Conservation (phyloP, 2,888 invertebrate species). For the Neoscelio sp. region DNA sequence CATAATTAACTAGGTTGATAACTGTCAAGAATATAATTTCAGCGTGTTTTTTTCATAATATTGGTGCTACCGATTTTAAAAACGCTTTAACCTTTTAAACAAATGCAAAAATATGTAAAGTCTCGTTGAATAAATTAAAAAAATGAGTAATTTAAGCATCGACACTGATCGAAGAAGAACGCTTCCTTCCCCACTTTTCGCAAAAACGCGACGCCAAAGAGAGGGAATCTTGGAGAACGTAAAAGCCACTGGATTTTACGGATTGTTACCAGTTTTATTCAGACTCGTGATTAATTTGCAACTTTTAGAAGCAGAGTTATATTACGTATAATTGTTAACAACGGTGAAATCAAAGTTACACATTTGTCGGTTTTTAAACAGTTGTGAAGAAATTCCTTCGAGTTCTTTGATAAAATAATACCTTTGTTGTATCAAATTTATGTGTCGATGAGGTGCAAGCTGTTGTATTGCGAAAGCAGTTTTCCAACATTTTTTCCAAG, state of each 20-base stretch:
- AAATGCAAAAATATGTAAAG: background rate
- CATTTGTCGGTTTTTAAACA: no score
- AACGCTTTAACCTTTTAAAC: no score
- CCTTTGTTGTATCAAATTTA: constrained; percentile 68
- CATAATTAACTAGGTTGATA: background rate
- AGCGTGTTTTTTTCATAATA: background rate
- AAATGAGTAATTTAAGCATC: constrained; percentile 25
- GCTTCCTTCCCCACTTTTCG: constrained; percentile 42
- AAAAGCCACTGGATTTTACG: constrained; percentile 73
- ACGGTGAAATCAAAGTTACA: no score
- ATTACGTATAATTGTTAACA: no score
- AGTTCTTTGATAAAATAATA: constrained; percentile 50
- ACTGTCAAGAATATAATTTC: constrained; percentile 13
- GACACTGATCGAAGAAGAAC: constrained; percentile 1
- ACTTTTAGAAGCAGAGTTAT: constrained; percentile 21
- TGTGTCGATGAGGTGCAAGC: constrained; percentile 83
- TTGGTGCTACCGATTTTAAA: no score
- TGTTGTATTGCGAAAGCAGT: constrained; percentile 82
- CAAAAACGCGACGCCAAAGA: constrained; percentile 38
- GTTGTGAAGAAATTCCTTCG: constrained; percentile 4
- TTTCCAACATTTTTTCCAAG: constrained; percentile 81
- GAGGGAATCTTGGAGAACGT: constrained; percentile 70
- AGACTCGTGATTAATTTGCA: constrained; percentile 54
- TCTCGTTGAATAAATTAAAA: background rate
- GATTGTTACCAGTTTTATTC: constrained; percentile 74